Evolutionary conservation across 2,888 invertebrate genomes (phyloP), one percentile per base, ranked within the genome.

Genomic region (Neoitamus cyanurus): DNA sequence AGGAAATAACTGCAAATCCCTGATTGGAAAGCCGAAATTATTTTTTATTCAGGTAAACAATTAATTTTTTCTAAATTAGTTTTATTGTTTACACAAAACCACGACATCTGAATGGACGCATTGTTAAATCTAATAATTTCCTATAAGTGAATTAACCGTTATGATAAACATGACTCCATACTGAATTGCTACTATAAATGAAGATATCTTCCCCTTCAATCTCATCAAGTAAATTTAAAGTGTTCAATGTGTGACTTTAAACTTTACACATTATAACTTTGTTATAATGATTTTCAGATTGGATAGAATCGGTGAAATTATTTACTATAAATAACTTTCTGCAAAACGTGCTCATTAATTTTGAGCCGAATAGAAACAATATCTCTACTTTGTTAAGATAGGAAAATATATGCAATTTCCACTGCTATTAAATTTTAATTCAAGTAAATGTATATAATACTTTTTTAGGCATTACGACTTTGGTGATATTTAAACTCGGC

Each of bases 1-100:
- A 30, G 93, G 92, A 0, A 92, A 94, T 86, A 91, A 90, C 58
- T 94, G 94, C 88, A 91, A 92, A 78, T 90, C 92, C 30, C 90
- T 95, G 25, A 92, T 92, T 58, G 95, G 94, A 85, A 95, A 95
- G 89, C 95, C 95, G 0, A 95, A 95, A 89, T 87, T 95, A 31
- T 95, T 95, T 89, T 94, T 95, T 87, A 93, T 95, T 87, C 95
- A 95, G 91, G 94, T 94, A 86, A 84, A 31, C 5, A 4, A 5
- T 31, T 31, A 4, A 5, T 2, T 31, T 31, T 31, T 5, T 31
- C 31, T 4, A 31, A 31, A 31, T 31, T n/a, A n/a, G n/a, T n/a
- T n/a, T n/a, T n/a, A n/a, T n/a, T n/a, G n/a, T n/a, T n/a, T n/a
- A n/a, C n/a, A n/a, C n/a, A n/a, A n/a, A n/a, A n/a, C n/a, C n/a